These are phyloP conservation scores for Heliconius erato DNA, from an alignment of 2,888 invertebrate genomes.

Conservation along the genomic window DNA sequence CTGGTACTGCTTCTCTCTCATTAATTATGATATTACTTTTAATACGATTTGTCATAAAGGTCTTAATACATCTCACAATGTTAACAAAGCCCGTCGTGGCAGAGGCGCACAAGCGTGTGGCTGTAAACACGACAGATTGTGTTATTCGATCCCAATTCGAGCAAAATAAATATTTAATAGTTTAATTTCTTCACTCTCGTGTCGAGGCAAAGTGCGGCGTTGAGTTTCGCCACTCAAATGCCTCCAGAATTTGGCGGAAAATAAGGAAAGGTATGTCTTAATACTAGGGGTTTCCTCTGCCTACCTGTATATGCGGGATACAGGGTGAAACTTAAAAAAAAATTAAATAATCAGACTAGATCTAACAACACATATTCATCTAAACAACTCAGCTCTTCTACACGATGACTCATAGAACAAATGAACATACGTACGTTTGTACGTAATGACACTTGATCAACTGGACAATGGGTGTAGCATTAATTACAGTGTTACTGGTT, in stretches of 20 bases:
- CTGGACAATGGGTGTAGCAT: constrained; percentile 22
- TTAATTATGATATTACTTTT: not conserved
- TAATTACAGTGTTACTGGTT: constrained; percentile 14
- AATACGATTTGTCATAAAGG: not conserved
- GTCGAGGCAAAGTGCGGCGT: too few relatives aligned
- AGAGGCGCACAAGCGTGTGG: too few relatives aligned
- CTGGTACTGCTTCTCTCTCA: not conserved
- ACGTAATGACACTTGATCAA: constrained; percentile 19
- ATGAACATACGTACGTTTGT: not conserved
- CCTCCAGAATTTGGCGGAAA: too few relatives aligned
- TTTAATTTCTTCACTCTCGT: too few relatives aligned
- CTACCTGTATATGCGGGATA: not conserved
- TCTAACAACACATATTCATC: not conserved
- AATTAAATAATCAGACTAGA: not conserved
- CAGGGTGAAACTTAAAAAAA: not conserved
- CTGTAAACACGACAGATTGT: too few relatives aligned
- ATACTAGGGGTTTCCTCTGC: not conserved
- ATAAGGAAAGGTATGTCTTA: too few relatives aligned
- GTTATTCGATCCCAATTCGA: too few relatives aligned
- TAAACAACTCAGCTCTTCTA: not conserved
- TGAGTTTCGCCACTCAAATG: too few relatives aligned
- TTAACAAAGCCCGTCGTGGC: not conserved
- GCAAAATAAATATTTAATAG: too few relatives aligned
- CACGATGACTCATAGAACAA: constrained; percentile 15
- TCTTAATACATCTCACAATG: not conserved